Evolutionary conservation across 1,140 invertebrate genomes (phyloP).

Genomic region (Paralvinella palmiformis): DNA sequence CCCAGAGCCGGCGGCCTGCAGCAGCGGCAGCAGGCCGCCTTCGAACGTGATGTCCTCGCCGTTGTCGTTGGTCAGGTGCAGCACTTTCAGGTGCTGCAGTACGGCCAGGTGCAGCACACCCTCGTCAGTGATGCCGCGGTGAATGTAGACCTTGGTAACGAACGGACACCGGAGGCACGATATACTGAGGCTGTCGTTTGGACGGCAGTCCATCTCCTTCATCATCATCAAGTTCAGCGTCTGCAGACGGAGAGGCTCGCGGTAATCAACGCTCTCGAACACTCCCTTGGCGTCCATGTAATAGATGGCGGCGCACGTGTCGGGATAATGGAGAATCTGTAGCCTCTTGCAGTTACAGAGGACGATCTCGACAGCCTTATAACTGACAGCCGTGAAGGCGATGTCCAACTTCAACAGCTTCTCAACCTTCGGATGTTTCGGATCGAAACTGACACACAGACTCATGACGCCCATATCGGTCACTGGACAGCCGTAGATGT

Average conservation of each 20-base stretch:
- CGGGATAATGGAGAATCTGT: background rate
- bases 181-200: background rate
- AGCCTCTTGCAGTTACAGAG: background rate
- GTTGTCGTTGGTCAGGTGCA: background rate
- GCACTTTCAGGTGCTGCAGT: background rate
- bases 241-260: background rate
- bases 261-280: background rate
- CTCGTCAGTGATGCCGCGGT: background rate
- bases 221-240: background rate
- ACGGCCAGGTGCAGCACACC: background rate
- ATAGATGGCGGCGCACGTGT: background rate
- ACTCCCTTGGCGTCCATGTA: background rate
- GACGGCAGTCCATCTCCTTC: background rate
- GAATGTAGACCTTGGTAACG: background rate
- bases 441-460: slow-evolving; percentile 4
- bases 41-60: background rate
- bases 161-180: background rate
- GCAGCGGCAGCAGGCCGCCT: background rate
- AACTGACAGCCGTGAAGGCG: background rate
- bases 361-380: background rate
- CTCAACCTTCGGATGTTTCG: background rate
- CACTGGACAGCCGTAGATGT: background rate
- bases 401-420: background rate
- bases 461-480: background rate
- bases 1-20: background rate